These are phyloP conservation scores for Eurytoma adleriae DNA, from an alignment of 2,888 invertebrate genomes.

Conservation along the genomic window DNA sequence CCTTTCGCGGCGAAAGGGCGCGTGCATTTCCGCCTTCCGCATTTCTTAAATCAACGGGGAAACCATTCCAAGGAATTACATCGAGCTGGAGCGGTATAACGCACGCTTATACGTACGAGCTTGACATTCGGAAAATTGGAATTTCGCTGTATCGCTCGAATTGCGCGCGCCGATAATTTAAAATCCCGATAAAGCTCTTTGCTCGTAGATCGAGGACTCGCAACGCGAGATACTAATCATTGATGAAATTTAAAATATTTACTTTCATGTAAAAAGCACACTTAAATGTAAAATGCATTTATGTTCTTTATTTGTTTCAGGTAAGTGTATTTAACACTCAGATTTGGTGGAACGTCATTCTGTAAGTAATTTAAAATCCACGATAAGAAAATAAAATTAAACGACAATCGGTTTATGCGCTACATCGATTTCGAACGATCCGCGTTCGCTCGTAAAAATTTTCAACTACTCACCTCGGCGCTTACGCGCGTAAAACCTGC, in stretches of 20 bases:
- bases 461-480: not conserved
- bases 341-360: not conserved
- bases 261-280: too few relatives aligned
- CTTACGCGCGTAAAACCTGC: not conserved
- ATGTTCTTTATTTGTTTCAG: slow-evolving; percentile 14
- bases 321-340: slow-evolving; percentile 1
- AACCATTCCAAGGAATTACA: slow-evolving; percentile 68
- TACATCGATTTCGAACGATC: slow-evolving; percentile 18
- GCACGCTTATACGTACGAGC: slow-evolving; percentile 41
- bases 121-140: slow-evolving; percentile 57
- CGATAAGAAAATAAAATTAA: too few relatives aligned
- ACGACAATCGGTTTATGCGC: not conserved
- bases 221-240: slow-evolving; percentile 26
- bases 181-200: slow-evolving; percentile 8
- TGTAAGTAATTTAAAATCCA: not conserved
- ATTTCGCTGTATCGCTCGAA: slow-evolving; percentile 40
- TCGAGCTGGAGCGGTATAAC: slow-evolving; percentile 42
- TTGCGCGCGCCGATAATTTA: slow-evolving; percentile 38
- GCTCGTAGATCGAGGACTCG: not conserved
- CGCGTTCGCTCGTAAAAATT: slow-evolving; percentile 4
- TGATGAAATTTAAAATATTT: slow-evolving; percentile 11
- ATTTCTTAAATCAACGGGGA: slow-evolving; percentile 72
- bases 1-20: slow-evolving; percentile 5
- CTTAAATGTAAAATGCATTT: too few relatives aligned
- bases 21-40: slow-evolving; percentile 33